These are phyloP conservation scores for Phrynosoma blainvillii DNA, from an alignment of 2,113 vertebrate genomes.

Conservation along the genomic window DNA sequence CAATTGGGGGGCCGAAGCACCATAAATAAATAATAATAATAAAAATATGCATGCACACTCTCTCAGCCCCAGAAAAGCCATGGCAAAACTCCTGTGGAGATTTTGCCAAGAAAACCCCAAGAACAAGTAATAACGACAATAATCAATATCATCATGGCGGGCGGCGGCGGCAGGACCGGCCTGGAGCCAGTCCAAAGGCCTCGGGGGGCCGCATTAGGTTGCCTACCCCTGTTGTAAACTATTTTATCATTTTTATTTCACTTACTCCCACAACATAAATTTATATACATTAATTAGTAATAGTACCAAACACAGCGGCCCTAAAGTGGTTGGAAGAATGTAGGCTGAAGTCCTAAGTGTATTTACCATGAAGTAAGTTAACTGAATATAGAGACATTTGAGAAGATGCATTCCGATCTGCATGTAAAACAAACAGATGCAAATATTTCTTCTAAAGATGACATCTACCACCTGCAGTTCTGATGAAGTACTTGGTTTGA, in stretches of 20 bases:
- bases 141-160: too few relatives aligned
- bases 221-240: neutral
- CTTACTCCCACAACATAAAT: neutral
- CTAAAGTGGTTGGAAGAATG: neutral
- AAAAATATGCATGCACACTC: too few relatives aligned
- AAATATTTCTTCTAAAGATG: neutral
- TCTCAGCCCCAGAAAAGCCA: too few relatives aligned
- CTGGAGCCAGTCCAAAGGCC: too few relatives aligned
- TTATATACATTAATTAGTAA: neutral
- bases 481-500: neutral
- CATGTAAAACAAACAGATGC: neutral
- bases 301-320: neutral
- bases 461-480: neutral
- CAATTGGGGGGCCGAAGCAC: too few relatives aligned
- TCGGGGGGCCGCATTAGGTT: too few relatives aligned
- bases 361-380: neutral
- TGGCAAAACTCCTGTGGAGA: too few relatives aligned
- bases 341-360: neutral
- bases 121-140: too few relatives aligned
- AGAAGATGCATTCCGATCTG: neutral
- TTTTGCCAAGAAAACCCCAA: too few relatives aligned
- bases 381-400: neutral
- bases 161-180: too few relatives aligned
- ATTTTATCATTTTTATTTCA: neutral
- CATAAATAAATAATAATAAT: too few relatives aligned